Conservation (phyloP, 1,140 invertebrate species). For the Bombus sibiricus region DNA sequence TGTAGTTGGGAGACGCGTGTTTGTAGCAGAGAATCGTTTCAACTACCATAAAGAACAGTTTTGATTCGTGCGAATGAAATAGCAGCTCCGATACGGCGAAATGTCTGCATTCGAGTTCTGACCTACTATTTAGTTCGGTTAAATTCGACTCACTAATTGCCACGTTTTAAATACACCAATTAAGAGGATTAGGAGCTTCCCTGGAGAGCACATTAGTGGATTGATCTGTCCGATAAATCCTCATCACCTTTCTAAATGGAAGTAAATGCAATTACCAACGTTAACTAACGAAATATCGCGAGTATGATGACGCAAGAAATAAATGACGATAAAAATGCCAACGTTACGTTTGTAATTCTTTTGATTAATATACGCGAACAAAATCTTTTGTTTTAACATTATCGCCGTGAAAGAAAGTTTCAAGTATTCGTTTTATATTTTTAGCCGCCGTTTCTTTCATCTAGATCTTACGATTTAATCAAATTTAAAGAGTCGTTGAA, state of each 20-base stretch:
- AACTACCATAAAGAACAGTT: neutral
- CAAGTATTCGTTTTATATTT: neutral
- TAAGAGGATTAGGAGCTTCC: neutral
- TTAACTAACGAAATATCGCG: neutral
- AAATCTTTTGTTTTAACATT: neutral
- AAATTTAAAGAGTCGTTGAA: neutral
- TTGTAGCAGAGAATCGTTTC: neutral
- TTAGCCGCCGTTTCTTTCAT: too few species aligned
- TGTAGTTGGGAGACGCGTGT: neutral
- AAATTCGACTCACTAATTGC: neutral
- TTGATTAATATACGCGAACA: neutral
- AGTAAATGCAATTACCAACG: neutral
- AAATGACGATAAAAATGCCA: neutral
- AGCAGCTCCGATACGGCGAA: neutral
- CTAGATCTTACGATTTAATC: neutral
- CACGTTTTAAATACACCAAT: slow-evolving; percentile 6
- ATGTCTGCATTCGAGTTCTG: neutral
- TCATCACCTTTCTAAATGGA: neutral
- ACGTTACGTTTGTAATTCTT: neutral
- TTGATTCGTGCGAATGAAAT: neutral
- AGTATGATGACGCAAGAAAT: neutral
- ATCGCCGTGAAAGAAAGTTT: too few species aligned
- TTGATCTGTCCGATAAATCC: neutral
- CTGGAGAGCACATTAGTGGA: neutral
- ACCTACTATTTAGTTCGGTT: neutral